Evolutionary conservation across 2,888 invertebrate genomes (phyloP).

Genomic region (Magallana nippona): DNA sequence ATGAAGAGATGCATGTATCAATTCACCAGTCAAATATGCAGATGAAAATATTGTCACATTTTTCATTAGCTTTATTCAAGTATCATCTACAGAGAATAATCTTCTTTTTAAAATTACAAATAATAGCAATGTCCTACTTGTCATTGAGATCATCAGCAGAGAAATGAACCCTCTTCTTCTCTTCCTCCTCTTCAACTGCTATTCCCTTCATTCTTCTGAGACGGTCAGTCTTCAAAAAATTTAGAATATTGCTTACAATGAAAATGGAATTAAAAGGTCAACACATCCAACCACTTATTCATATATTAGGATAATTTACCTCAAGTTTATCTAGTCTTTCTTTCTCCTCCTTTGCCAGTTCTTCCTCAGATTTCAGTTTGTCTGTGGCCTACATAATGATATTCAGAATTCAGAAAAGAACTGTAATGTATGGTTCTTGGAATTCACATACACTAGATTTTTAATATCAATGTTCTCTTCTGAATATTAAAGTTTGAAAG

Average conservation of each 20-base stretch:
- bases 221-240: constrained; percentile 83
- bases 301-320: constrained; percentile 70
- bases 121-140: constrained; percentile 81
- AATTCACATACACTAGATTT: background rate
- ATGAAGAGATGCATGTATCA: background rate
- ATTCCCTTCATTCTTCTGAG: constrained; percentile 88
- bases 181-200: constrained; percentile 56
- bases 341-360: constrained; percentile 89
- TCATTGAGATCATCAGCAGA: constrained; percentile 94
- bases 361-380: constrained; percentile 90
- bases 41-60: no score
- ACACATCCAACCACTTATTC: background rate
- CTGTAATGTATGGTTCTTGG: background rate
- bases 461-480: background rate
- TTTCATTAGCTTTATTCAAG: no score
- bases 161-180: constrained; percentile 82
- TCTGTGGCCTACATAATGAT: constrained; percentile 86
- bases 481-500: background rate
- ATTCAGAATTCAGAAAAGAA: no score
- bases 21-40: no score
- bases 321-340: constrained; percentile 89
- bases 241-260: background rate
- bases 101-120: no score
- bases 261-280: background rate
- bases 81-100: no score